Percentiles rank a stretch among this genome's conserved stretches.
Evolutionary conservation across 2,888 invertebrate species (phyloP).

Genomic region (Hetaerina titia): DNA sequence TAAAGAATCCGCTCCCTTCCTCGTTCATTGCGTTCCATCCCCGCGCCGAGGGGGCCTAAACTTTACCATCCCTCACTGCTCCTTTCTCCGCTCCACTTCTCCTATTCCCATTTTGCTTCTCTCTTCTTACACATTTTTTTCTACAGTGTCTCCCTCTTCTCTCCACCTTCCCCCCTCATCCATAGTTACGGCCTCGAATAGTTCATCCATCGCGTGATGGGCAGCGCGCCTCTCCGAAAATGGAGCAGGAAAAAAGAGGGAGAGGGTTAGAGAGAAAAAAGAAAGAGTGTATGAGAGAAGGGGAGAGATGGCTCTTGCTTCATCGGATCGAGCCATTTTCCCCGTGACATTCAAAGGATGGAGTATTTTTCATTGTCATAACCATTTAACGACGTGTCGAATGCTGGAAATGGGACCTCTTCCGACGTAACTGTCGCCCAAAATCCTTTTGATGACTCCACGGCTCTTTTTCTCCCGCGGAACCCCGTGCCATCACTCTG

Average conservation of each 20-base stretch:
- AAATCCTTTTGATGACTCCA: not conserved
- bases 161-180: not conserved
- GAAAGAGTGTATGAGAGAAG: not conserved
- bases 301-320: not conserved
- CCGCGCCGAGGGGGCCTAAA: not conserved
- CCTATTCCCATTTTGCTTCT: not conserved
- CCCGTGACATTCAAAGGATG: constrained; percentile 41
- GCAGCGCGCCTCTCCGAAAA: not conserved
- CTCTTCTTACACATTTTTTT: not conserved
- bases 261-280: not conserved
- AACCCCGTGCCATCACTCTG: not conserved
- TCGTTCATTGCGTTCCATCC: not conserved
- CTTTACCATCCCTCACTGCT: not conserved
- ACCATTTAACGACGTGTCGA: constrained; percentile 52
- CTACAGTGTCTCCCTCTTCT: not conserved
- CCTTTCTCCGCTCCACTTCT: not conserved
- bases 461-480: not conserved
- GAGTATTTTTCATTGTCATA: constrained; percentile 33
- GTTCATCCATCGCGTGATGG: not conserved
- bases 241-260: not conserved
- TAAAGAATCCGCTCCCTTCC: constrained; percentile 23
- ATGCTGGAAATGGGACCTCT: constrained; percentile 20
- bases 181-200: constrained; percentile 3
- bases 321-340: constrained; percentile 39
- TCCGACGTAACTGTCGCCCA: not conserved